These are phyloP conservation scores for Bombyx mandarina DNA, from an alignment of 1,140 invertebrate species.

Conservation along the genomic window DNA sequence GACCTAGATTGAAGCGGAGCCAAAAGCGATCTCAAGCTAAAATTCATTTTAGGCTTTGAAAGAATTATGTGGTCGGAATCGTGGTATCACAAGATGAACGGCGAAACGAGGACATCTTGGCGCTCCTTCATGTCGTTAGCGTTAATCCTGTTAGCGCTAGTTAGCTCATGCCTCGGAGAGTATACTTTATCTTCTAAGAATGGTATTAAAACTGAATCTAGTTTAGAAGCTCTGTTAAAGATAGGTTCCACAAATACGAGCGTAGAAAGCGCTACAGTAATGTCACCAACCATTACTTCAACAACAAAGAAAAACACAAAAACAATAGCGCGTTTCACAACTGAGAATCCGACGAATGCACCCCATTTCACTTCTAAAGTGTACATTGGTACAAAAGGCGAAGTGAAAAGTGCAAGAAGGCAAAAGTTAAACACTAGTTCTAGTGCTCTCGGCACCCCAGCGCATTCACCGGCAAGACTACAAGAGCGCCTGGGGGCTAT, in stretches of 20 bases:
- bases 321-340: slow-evolving; percentile 34
- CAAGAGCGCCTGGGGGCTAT: slow-evolving; percentile 74
- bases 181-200: slow-evolving; percentile 15
- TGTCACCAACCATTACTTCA: slow-evolving; percentile 28
- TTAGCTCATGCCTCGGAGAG: slow-evolving; percentile 23
- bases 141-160: slow-evolving; percentile 28
- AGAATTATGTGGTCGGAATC: too few species aligned
- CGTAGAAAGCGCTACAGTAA: slow-evolving; percentile 25
- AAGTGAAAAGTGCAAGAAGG: slow-evolving; percentile 53
- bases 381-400: slow-evolving; percentile 42
- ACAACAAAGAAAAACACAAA: slow-evolving; percentile 45
- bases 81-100: slow-evolving; percentile 7
- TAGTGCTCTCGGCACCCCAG: slow-evolving; percentile 30
- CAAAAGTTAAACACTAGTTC: slow-evolving; percentile 53
- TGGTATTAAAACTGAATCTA: slow-evolving; percentile 22
- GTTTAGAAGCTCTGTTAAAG: too few species aligned
- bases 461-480: slow-evolving; percentile 46
- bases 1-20: too few species aligned
- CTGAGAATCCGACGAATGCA: slow-evolving; percentile 32
- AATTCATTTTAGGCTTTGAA: too few species aligned
- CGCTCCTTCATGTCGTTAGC: slow-evolving; percentile 19
- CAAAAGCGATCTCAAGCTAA: too few species aligned
- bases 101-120: slow-evolving; percentile 7
- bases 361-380: slow-evolving; percentile 39
- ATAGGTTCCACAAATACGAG: too few species aligned